phyloP scores from a whole-genome alignment of 37 sponge, comb jelly and placozoan genomes.

The Eunapius fragilis region DNA sequence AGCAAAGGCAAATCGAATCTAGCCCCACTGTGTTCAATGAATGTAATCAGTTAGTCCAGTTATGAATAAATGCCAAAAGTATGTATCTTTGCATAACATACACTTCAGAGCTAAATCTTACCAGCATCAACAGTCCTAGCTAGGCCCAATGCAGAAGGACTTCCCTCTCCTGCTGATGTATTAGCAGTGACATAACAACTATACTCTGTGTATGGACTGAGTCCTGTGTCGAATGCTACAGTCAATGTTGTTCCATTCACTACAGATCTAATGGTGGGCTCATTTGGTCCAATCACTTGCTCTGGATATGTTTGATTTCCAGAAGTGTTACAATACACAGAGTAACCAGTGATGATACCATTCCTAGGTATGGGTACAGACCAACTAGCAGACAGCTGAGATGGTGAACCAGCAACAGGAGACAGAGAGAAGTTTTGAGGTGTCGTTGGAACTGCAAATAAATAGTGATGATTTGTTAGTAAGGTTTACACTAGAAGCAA shows the following conservation, averaged over 20 bases:
- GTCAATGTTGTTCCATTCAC: too few relatives aligned
- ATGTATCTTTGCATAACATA: too few relatives aligned
- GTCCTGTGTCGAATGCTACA: not conserved
- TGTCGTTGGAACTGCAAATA: slow-evolving; percentile 10
- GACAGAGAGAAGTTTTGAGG: slow-evolving; percentile 15
- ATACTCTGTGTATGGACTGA: slow-evolving; percentile 51
- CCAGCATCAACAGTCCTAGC: too few relatives aligned
- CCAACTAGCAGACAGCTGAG: slow-evolving; percentile 15
- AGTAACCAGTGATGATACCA: slow-evolving; percentile 31
- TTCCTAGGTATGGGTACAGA: slow-evolving; percentile 4
- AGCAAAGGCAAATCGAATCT: too few relatives aligned
- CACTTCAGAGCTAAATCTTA: too few relatives aligned
- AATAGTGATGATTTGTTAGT: too few relatives aligned
- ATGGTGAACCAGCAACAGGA: not conserved
- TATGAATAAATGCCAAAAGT: too few relatives aligned
- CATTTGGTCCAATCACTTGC: too few relatives aligned
- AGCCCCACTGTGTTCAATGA: too few relatives aligned
- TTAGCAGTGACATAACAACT: slow-evolving; percentile 49
- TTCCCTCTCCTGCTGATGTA: slow-evolving; percentile 49
- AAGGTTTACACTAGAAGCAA: too few relatives aligned
- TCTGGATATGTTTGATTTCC: not conserved
- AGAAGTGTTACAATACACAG: slow-evolving; percentile 19
- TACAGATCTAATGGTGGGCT: too few relatives aligned
- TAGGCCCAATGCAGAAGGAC: not conserved
- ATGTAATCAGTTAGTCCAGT: too few relatives aligned